These are phyloP conservation scores for Piprites chloris DNA, from an alignment of 2,113 vertebrate genomes.

Conservation along the genomic window DNA sequence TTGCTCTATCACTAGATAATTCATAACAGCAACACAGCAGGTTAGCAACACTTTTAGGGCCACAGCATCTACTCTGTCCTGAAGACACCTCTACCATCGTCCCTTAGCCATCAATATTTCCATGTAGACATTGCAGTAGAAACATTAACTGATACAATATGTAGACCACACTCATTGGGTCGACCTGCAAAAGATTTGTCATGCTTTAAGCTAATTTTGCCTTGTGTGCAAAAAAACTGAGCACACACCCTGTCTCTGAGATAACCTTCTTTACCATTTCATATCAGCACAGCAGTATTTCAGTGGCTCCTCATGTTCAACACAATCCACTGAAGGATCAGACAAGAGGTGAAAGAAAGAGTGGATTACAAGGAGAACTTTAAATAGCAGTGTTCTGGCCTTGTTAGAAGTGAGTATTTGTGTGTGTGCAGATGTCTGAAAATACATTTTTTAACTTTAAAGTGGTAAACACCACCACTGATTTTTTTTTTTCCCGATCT, in stretches of 20 bases:
- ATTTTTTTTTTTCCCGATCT: neutral
- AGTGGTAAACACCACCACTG: constrained; percentile 4
- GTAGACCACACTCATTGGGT: neutral
- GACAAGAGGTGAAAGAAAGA: constrained; percentile 7
- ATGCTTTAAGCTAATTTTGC: neutral
- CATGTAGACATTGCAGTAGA: neutral
- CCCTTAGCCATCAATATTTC: neutral
- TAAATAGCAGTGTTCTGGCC: neutral
- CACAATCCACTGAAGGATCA: neutral
- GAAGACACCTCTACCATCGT: neutral
- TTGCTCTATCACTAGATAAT: neutral
- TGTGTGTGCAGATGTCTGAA: constrained; percentile 8
- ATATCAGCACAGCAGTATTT: neutral
- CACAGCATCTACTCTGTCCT: neutral
- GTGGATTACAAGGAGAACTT: neutral
- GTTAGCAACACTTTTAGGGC: neutral
- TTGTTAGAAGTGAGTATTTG: neutral
- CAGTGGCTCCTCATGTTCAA: neutral
- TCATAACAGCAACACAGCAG: neutral
- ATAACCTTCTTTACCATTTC: constrained; percentile 7
- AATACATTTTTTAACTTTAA: neutral
- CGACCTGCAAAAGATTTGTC: neutral
- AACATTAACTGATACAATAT: neutral
- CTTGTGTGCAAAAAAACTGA: neutral
- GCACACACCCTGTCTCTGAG: neutral